Conservation (phyloP, 2,888 invertebrate genomes). For the Drosophila neonasuta region DNA sequence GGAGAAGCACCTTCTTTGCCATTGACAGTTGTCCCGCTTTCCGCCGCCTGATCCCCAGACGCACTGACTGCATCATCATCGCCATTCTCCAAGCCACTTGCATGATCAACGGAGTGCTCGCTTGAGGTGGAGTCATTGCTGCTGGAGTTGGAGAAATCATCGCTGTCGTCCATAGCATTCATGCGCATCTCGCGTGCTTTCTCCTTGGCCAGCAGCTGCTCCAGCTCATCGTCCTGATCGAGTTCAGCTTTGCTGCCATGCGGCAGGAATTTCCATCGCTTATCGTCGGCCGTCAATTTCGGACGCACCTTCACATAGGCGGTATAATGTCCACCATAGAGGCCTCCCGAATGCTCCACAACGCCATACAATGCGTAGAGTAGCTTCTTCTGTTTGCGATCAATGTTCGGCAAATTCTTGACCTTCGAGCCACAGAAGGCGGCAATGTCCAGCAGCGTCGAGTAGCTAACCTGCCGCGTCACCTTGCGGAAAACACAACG, state of each 20-base stretch:
- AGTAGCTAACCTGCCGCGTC: conserved; percentile 93
- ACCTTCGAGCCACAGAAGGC: conserved; percentile 92
- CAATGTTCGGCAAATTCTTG: conserved; percentile 85
- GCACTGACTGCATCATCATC: conserved; percentile 16
- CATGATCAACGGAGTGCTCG: conserved; percentile 36
- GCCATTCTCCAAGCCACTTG: conserved; percentile 18
- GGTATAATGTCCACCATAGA: conserved; percentile 93
- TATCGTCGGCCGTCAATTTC: conserved; percentile 85
- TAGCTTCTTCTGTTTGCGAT: conserved; percentile 86
- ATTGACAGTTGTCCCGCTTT: neutral
- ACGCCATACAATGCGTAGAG: conserved; percentile 96
- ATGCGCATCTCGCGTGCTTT: conserved; percentile 80
- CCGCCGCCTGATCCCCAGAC: conserved; percentile 13
- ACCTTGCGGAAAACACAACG: conserved; percentile 91
- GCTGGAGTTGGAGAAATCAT: conserved; percentile 85
- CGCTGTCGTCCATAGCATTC: conserved; percentile 81
- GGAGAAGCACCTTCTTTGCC: neutral
- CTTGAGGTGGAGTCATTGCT: conserved; percentile 77
- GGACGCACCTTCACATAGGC: conserved; percentile 96
- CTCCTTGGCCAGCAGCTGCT: conserved; percentile 80
- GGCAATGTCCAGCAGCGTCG: conserved; percentile 91
- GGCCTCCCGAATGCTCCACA: conserved; percentile 96
- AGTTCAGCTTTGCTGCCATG: conserved; percentile 84
- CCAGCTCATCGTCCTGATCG: conserved; percentile 83
- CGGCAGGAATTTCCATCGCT: conserved; percentile 89